phyloP scores from a whole-genome alignment of 2,888 invertebrate species.

The Prosopocoilus inquinatus region DNA sequence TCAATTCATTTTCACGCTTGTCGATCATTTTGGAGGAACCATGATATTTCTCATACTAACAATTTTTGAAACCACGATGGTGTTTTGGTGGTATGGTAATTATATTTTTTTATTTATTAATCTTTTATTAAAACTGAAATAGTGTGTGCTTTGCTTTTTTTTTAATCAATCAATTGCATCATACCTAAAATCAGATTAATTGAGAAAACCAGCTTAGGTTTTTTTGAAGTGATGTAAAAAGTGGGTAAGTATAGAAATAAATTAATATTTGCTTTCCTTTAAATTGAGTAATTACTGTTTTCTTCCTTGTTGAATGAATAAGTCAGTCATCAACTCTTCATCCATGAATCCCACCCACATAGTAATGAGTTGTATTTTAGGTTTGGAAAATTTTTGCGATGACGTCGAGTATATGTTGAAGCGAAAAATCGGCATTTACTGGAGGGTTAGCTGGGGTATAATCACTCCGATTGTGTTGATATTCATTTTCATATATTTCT shows the following conservation, averaged over 20 bases:
- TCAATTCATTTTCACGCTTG: conserved; percentile 58
- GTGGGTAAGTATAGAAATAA: background rate
- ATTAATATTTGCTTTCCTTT: no score
- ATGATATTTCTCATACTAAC: conserved; percentile 60
- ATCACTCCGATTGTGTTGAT: conserved; percentile 71
- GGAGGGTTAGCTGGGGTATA: conserved; percentile 78
- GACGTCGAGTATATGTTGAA: conserved; percentile 82
- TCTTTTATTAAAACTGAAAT: background rate
- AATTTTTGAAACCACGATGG: conserved; percentile 56
- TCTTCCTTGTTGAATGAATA: background rate
- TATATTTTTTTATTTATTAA: conserved; percentile 7
- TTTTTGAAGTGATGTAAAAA: no score
- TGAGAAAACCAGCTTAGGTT: no score
- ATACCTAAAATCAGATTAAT: no score
- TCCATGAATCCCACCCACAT: no score
- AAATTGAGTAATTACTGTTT: no score
- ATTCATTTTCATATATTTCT: conserved; percentile 69
- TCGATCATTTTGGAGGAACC: conserved; percentile 63
- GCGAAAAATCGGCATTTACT: conserved; percentile 66
- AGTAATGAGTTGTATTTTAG: conserved; percentile 39
- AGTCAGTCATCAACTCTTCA: background rate
- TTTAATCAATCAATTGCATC: no score
- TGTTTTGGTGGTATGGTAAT: conserved; percentile 62
- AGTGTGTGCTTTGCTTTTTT: no score
- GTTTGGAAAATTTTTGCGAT: conserved; percentile 62